Evolutionary conservation across 2,888 invertebrate genomes (phyloP).

Genomic region (Catonia carolina): DNA sequence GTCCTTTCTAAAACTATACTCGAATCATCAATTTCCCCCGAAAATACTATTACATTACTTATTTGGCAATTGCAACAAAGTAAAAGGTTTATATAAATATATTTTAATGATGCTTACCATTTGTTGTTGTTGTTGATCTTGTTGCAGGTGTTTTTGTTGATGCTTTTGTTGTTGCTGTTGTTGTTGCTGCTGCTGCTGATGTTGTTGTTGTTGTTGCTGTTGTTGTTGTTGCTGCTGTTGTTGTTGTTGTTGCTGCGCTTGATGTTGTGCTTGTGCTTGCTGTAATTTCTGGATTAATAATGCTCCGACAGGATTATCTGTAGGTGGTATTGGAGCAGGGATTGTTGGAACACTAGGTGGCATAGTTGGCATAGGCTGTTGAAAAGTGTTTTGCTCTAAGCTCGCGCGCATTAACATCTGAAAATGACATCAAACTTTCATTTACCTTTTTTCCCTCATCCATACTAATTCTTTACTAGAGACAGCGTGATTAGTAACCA

Average conservation of each 20-base stretch:
- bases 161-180: slow-evolving; percentile 29
- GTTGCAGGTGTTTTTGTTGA: slow-evolving; percentile 31
- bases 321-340: not conserved
- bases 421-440: too few species aligned
- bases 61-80: too few species aligned
- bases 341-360: not conserved
- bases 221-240: slow-evolving; percentile 29
- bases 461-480: too few species aligned
- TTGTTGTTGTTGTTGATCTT: slow-evolving; percentile 26
- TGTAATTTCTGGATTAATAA: slow-evolving; percentile 9
- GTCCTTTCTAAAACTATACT: not conserved
- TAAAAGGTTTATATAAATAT: too few species aligned
- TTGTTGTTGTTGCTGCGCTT: slow-evolving; percentile 32
- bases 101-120: too few species aligned
- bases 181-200: slow-evolving; percentile 26
- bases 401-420: slow-evolving; percentile 34
- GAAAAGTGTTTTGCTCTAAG: slow-evolving; percentile 34
- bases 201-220: slow-evolving; percentile 28
- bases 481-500: too few species aligned
- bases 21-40: not conserved
- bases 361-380: slow-evolving; percentile 36
- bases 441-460: too few species aligned
- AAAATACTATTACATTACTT: not conserved
- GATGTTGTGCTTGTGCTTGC: slow-evolving; percentile 11
- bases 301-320: slow-evolving; percentile 4